phyloP scores from a whole-genome alignment of 2,888 invertebrate species.

The Andrena flavipes region DNA sequence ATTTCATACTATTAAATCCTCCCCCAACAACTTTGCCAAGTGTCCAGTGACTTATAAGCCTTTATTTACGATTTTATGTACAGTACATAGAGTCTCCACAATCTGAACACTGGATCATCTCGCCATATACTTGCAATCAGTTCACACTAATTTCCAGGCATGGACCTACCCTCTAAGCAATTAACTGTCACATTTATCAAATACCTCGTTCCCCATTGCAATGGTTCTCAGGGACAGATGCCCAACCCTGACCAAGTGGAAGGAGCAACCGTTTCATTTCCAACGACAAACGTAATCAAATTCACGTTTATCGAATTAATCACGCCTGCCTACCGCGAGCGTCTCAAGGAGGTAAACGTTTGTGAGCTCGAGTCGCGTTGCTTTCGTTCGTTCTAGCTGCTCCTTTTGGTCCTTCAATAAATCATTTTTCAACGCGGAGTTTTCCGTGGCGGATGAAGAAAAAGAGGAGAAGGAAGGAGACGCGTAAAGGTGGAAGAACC shows the following conservation, averaged over 20 bases:
- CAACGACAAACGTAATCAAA: slow-evolving; percentile 29
- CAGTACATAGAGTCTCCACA: too few species aligned
- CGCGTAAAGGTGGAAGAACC: slow-evolving; percentile 11
- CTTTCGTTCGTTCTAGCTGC: slow-evolving; percentile 30
- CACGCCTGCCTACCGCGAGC: slow-evolving; percentile 3
- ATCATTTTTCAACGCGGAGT: slow-evolving; percentile 31
- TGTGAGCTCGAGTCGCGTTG: slow-evolving; percentile 37
- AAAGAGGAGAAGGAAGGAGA: neutral
- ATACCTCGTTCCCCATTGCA: neutral
- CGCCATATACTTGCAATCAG: too few species aligned
- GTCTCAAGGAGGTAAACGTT: slow-evolving; percentile 11
- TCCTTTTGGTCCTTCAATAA: slow-evolving; percentile 1
- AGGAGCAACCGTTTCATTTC: neutral
- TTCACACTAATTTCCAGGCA: too few species aligned
- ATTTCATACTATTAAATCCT: too few species aligned
- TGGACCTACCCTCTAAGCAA: too few species aligned
- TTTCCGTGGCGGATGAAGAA: neutral
- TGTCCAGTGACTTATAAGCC: too few species aligned
- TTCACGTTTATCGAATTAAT: slow-evolving; percentile 47
- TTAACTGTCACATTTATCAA: neutral
- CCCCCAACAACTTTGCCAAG: too few species aligned
- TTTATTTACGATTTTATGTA: too few species aligned
- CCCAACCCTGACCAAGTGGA: neutral
- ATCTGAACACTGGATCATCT: too few species aligned
- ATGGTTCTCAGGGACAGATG: too few species aligned